Percentiles rank a stretch among this genome's conserved stretches.
Conservation (phyloP, 2,888 invertebrate genomes). For the Eremobia ochroleuca region DNA sequence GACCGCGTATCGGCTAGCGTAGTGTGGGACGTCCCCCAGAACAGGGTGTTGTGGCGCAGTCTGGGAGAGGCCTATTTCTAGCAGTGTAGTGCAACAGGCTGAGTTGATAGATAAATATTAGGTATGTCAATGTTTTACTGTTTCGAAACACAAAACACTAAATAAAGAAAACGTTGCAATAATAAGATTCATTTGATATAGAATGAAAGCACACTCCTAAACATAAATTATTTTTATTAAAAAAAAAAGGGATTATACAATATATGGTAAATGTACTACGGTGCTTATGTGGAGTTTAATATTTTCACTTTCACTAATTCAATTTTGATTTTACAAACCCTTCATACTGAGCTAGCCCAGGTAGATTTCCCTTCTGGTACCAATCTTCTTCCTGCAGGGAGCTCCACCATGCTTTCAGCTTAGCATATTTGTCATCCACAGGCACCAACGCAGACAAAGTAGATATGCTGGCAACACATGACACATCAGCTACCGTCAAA, state of each 20-base stretch:
- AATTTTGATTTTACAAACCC: neutral
- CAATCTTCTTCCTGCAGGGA: conserved; percentile 23
- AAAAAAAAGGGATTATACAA: too few relatives aligned
- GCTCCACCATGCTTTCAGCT: conserved; percentile 19
- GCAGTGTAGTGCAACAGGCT: neutral
- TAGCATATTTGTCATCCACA: conserved; percentile 26
- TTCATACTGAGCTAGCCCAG: conserved; percentile 15
- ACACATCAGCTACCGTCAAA: conserved; percentile 31
- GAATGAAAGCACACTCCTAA: neutral
- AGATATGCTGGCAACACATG: conserved; percentile 27
- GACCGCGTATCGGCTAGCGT: neutral
- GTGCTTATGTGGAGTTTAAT: neutral
- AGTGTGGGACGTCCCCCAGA: neutral
- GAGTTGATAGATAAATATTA: neutral
- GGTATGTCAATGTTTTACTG: neutral
- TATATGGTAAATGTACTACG: too few relatives aligned
- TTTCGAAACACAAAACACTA: neutral
- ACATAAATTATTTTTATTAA: too few relatives aligned
- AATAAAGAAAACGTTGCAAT: neutral
- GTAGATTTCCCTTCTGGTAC: conserved; percentile 23
- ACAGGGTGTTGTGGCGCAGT: too few relatives aligned
- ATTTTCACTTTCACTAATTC: neutral
- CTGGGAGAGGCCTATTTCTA: too few relatives aligned
- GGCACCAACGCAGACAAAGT: neutral
- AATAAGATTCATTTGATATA: neutral